Base-by-base conservation (phyloP, 2,113 vertebrate genomes). In the Guaruba guarouba region DNA sequence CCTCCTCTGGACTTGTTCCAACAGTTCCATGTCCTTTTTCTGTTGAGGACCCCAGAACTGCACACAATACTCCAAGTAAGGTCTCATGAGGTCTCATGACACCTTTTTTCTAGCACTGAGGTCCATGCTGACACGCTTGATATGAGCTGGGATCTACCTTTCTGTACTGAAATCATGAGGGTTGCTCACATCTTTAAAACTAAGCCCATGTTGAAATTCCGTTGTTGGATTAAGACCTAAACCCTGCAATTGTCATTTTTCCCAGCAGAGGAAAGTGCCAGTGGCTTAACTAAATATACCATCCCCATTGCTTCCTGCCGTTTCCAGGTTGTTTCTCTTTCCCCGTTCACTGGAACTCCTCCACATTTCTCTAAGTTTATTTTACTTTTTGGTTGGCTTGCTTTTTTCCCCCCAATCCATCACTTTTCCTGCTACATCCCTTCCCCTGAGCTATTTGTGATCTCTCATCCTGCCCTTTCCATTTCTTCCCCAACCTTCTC, bases 241-340 rank as follows among this genome's bases (percentile, higher is more conserved):
- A 29, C 52, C 55, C 85, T 88, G 54, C 79, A 92, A 76, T 94
- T 94, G 94, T 92, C 94, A 82, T 75, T 94, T 88, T 80, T 69
- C 57, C 79, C 82, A 75, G 51, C 55, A 75, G 64, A 81, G 70
- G 75, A 89, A 92, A 89, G 79, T 90, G 75, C 77, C 74, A 68
- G 35, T 91, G 90, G 31, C 74, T 95, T 91, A 67, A 78, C 54
- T 82, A 89, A 95, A 90, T 87, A 92, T 43, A 82, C 48, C 14
- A 3, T 55, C 78, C 11, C 6, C 54, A 67, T 31, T 2, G 3
- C 10, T 11, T 37, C 70, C 52, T 91, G 69, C 27, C 17, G 4
- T 75, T 94, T 54, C 55, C 69, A 78, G 74, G 28, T 75, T 90
- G 66, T 94, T 94, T 95, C 82, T 93, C 70, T 93, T 93, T 78